These are phyloP conservation scores for Paguma larvata DNA, from an alignment of 2,797 vertebrate species.

Conservation along the genomic window DNA sequence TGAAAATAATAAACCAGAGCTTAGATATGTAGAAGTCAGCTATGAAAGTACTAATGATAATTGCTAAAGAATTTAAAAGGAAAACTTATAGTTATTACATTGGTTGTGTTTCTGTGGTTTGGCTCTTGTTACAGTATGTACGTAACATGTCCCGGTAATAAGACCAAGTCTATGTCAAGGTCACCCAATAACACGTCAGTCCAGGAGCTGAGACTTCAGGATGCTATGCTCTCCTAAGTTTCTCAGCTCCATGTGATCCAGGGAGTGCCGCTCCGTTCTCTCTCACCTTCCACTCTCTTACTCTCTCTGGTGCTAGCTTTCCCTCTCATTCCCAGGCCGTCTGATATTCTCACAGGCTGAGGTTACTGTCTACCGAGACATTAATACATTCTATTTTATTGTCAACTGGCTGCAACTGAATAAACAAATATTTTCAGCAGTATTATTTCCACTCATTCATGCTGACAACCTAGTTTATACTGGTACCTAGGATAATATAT, in stretches of 20 bases:
- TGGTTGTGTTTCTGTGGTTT: not conserved
- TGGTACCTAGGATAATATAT: slow-evolving; percentile 37
- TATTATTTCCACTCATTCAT: slow-evolving; percentile 73
- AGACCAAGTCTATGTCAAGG: not conserved
- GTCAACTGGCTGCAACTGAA: not conserved
- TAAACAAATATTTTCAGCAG: slow-evolving; percentile 72
- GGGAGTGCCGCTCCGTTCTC: not conserved
- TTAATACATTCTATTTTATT: slow-evolving; percentile 66
- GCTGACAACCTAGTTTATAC: slow-evolving; percentile 66
- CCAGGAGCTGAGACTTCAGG: not conserved
- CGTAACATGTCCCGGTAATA: not conserved
- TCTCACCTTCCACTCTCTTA: not conserved
- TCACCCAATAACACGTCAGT: not conserved
- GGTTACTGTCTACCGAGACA: slow-evolving; percentile 42
- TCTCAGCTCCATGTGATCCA: not conserved
- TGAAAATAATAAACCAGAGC: not conserved
- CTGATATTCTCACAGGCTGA: slow-evolving; percentile 15
- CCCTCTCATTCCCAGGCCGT: not conserved
- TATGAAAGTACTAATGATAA: not conserved
- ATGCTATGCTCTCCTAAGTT: not conserved
- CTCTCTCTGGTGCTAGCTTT: not conserved
- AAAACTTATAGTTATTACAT: not conserved
- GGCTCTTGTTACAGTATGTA: not conserved
- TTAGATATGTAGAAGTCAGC: not conserved
- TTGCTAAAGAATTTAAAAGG: not conserved